These are phyloP conservation scores for Nephrotoma flavescens DNA, from an alignment of 2,888 invertebrate species.

Conservation along the genomic window DNA sequence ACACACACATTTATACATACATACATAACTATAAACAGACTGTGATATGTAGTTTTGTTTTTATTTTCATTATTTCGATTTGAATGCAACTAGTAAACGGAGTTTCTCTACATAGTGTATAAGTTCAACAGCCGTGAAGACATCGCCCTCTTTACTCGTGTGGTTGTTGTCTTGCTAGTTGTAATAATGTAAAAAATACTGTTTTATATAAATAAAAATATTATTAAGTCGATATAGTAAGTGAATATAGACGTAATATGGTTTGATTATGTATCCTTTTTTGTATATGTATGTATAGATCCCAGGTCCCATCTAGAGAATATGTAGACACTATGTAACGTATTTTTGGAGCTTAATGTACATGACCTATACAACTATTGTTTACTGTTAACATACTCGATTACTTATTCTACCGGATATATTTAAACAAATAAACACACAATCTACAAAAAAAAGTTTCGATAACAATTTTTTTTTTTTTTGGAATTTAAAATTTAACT, in stretches of 20 bases:
- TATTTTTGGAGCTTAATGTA: not conserved
- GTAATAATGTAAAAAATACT: not conserved
- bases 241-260: not conserved
- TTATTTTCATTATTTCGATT: not conserved
- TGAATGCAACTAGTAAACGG: not conserved
- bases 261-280: not conserved
- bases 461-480: not conserved
- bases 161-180: not conserved
- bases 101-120: not conserved
- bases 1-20: not conserved
- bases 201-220: not conserved
- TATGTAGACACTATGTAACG: not conserved
- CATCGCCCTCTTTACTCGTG: conserved; percentile 10
- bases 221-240: not conserved
- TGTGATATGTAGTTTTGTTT: not conserved
- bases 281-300: not conserved
- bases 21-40: not conserved
- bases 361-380: not conserved
- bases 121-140: conserved; percentile 10
- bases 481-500: not conserved
- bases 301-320: not conserved
- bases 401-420: not conserved
- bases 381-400: not conserved
- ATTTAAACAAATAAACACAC: not conserved
- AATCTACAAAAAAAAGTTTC: not conserved